A percentile compares a stretch with the other conserved stretches of the same genome.
phyloP scores from a whole-genome alignment of 2,888 invertebrate species.

The Brachynemurus nebulosus region DNA sequence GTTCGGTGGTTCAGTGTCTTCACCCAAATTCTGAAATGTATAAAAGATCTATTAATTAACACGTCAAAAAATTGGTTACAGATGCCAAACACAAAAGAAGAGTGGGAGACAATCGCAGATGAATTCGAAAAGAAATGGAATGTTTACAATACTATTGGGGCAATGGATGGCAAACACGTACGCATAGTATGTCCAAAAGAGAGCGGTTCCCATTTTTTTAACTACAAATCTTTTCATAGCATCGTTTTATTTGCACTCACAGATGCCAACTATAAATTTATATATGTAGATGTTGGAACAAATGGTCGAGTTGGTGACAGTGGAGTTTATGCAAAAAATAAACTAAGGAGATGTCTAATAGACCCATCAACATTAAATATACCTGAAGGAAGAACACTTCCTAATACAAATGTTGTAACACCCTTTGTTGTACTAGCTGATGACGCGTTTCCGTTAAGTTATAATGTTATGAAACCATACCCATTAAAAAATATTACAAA shows the following conservation, averaged over 20 bases:
- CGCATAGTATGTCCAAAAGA: slow-evolving; percentile 14
- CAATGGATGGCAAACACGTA: slow-evolving; percentile 17
- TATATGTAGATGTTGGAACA: slow-evolving; percentile 14
- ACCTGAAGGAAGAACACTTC: slow-evolving; percentile 10
- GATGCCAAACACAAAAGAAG: too few relatives aligned
- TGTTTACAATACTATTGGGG: slow-evolving; percentile 14
- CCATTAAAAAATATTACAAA: slow-evolving; percentile 10
- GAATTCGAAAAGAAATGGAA: slow-evolving; percentile 16
- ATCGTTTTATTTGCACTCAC: slow-evolving; percentile 15
- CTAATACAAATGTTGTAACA: too few relatives aligned
- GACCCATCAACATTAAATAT: slow-evolving; percentile 15
- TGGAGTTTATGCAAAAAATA: slow-evolving; percentile 16
- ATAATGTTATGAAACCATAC: slow-evolving; percentile 14
- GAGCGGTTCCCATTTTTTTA: slow-evolving; percentile 16
- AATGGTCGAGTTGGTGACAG: slow-evolving; percentile 17
- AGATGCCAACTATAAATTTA: slow-evolving; percentile 16
- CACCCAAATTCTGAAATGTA: too few relatives aligned
- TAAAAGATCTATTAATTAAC: too few relatives aligned
- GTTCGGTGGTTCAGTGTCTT: too few relatives aligned
- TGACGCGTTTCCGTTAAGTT: slow-evolving; percentile 19
- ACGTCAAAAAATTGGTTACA: too few relatives aligned
- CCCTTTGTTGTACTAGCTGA: slow-evolving; percentile 17
- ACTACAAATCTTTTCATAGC: slow-evolving; percentile 16
- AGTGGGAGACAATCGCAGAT: slow-evolving; percentile 11
- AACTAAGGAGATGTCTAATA: too few relatives aligned